These are phyloP conservation scores for Arnoldichthys spilopterus DNA, from an alignment of 2,797 vertebrate species.

Conservation along the genomic window DNA sequence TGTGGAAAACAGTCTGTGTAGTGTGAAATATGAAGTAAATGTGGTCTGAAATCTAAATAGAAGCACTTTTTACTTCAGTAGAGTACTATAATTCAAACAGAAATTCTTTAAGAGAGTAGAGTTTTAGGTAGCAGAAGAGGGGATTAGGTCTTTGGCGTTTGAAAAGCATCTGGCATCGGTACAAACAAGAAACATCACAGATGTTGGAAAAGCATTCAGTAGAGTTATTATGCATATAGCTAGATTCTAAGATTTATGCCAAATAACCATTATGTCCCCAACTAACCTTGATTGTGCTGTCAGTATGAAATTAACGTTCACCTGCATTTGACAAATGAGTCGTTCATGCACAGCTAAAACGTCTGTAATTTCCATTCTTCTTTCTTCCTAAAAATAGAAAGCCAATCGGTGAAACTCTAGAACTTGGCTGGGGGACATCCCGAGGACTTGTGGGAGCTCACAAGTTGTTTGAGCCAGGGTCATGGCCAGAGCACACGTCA, in stretches of 20 bases:
- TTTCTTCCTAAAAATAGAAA: slow-evolving; percentile 44
- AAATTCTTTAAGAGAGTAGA: not conserved
- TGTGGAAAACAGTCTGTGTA: not conserved
- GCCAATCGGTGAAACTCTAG: slow-evolving; percentile 22
- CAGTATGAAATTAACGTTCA: not conserved
- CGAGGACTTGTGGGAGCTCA: slow-evolving; percentile 23
- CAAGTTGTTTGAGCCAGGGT: slow-evolving; percentile 47
- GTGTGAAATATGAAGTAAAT: not conserved
- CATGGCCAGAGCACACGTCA: slow-evolving; percentile 46
- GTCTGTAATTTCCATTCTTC: slow-evolving; percentile 25
- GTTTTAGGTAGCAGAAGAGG: slow-evolving; percentile 10
- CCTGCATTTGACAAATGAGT: not conserved
- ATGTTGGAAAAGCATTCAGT: not conserved
- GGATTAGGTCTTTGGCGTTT: slow-evolving; percentile 30
- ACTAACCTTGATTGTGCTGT: slow-evolving; percentile 6
- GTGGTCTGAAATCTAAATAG: not conserved
- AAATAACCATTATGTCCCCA: not conserved
- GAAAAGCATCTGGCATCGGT: slow-evolving; percentile 17
- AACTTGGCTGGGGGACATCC: slow-evolving; percentile 36
- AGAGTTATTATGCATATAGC: not conserved
- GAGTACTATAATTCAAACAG: slow-evolving; percentile 1
- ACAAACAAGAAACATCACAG: not conserved
- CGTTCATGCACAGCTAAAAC: slow-evolving; percentile 7
- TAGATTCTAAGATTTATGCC: not conserved
- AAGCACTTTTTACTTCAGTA: not conserved